Percentiles rank a stretch among this genome's conserved stretches.
Conservation (phyloP, 2,888 invertebrate genomes). For the Drosophila eohydei region DNA sequence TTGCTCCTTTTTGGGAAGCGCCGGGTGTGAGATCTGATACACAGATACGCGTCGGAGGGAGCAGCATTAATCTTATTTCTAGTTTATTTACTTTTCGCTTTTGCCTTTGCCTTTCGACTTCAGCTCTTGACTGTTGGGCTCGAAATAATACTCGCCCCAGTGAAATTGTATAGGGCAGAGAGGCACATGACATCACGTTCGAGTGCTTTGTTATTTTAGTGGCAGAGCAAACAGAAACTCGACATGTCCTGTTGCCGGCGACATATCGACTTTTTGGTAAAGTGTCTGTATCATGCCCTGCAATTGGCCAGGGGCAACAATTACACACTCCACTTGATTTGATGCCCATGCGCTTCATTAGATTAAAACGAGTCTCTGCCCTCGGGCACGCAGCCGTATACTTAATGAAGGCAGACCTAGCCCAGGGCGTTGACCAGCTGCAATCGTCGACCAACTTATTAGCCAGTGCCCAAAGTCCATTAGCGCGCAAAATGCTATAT, state of each 20-base stretch:
- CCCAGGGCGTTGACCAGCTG: constrained; percentile 1
- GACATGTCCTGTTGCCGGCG: constrained; percentile 30
- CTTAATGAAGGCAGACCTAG: constrained; percentile 15
- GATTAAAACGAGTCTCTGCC: constrained; percentile 15
- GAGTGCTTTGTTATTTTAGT: constrained; percentile 50
- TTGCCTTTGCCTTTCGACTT: constrained; percentile 43
- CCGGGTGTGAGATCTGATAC: constrained; percentile 4
- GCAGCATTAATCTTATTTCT: constrained; percentile 60
- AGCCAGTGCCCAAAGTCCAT: constrained; percentile 1
- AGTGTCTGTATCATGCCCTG: constrained; percentile 17
- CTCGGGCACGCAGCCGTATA: constrained; percentile 17
- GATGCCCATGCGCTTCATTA: constrained; percentile 51
- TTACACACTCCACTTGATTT: constrained; percentile 63
- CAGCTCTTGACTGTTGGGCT: constrained; percentile 36
- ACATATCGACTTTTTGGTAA: constrained; percentile 22
- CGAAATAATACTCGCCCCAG: constrained; percentile 1
- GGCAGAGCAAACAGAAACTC: constrained; percentile 6
- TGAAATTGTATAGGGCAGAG: not conserved
- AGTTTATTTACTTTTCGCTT: constrained; percentile 62
- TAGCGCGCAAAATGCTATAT: not conserved
- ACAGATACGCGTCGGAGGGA: constrained; percentile 6
- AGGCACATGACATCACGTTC: constrained; percentile 54
- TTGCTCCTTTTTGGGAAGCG: constrained; percentile 4
- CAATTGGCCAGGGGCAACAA: constrained; percentile 50
- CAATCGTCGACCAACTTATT: constrained; percentile 2